phyloP scores from a whole-genome alignment of 2,113 vertebrate genomes.

The western clawed frog (Xenopus tropicalis) region UCB_Xtro_10.0 CM004444.2:166405501-166406000 shows the following conservation, averaged over 20 bases:
- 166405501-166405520: not conserved
- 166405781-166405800: too few species aligned
- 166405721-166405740: constrained; percentile 1
- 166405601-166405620: constrained; percentile 14
- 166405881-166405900: too few species aligned
- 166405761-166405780: too few species aligned
- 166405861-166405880: too few species aligned
- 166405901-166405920: too few species aligned
- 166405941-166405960: too few species aligned
- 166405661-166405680: constrained; percentile 4
- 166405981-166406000: too few species aligned
- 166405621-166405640: constrained; percentile 6
- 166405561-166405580: constrained; percentile 6
- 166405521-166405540: not conserved
- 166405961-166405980: too few species aligned
- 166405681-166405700: not conserved
- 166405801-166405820: too few species aligned
- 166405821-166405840: too few species aligned
- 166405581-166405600: not conserved
- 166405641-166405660: constrained; percentile 13
- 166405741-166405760: not conserved
- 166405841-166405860: too few species aligned
- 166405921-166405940: too few species aligned
- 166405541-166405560: constrained; percentile 4
- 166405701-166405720: constrained; percentile 7